phyloP scores from a whole-genome alignment of 2,113 vertebrate genomes.

The Pelmatolapia mariae region DNA sequence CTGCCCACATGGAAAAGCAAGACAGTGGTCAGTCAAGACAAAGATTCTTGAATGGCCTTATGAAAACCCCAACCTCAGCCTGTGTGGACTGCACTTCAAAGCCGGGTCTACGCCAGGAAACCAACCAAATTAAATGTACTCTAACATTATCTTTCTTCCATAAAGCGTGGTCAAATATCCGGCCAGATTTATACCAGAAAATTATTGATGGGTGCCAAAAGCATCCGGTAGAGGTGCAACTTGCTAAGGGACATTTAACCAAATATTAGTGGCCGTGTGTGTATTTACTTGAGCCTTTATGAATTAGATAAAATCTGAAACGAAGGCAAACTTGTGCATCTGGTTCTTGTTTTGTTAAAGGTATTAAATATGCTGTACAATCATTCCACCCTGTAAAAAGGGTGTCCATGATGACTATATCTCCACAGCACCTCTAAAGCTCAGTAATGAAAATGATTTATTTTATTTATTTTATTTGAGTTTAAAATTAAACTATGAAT shows the following conservation, averaged over 20 bases:
- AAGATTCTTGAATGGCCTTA: background rate
- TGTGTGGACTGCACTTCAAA: background rate
- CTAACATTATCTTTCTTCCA: background rate
- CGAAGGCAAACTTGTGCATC: background rate
- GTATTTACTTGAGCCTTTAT: background rate
- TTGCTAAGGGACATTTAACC: background rate
- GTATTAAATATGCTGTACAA: background rate
- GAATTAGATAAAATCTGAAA: background rate
- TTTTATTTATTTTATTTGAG: background rate
- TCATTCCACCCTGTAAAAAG: background rate
- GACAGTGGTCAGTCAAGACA: background rate
- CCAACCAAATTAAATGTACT: background rate
- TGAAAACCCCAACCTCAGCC: background rate
- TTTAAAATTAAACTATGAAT: background rate
- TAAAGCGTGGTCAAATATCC: background rate
- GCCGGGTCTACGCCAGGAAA: background rate
- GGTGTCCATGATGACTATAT: background rate
- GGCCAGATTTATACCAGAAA: background rate
- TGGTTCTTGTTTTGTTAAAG: background rate
- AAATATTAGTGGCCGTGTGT: background rate
- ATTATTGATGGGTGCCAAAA: background rate
- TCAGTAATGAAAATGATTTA: background rate
- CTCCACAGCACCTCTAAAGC: background rate
- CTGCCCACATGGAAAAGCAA: background rate
- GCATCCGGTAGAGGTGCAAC: background rate